These are phyloP conservation scores for Percopsis transmontana DNA, from an alignment of 2,113 vertebrate genomes.

Conservation along the genomic window DNA sequence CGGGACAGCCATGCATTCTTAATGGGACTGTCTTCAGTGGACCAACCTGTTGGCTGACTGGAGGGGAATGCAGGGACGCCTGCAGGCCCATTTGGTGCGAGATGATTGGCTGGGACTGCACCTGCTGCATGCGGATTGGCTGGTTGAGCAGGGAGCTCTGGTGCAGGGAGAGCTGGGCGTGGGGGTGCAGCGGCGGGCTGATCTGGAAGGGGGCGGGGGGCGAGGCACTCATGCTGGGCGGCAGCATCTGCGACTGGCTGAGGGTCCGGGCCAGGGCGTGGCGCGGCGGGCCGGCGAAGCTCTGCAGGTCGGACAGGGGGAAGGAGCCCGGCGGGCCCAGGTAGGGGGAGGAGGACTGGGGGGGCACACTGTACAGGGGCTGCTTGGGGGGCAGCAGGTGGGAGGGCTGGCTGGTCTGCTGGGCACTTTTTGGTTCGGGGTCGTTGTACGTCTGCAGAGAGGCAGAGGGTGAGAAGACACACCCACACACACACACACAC, in stretches of 20 bases:
- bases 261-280: slow-evolving; percentile 85
- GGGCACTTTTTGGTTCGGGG: slow-evolving; percentile 88
- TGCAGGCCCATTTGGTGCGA: slow-evolving; percentile 96
- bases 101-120: slow-evolving; percentile 91
- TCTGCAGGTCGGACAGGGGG: slow-evolving; percentile 92
- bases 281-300: slow-evolving; percentile 85
- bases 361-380: slow-evolving; percentile 89
- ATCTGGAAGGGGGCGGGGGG: slow-evolving; percentile 93
- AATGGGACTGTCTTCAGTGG: too few species aligned
- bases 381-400: slow-evolving; percentile 93
- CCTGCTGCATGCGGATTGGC: slow-evolving; percentile 94
- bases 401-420: slow-evolving; percentile 86
- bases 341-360: slow-evolving; percentile 89
- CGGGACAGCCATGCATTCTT: too few species aligned
- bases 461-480: slow-evolving; percentile 31
- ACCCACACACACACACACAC: too few species aligned
- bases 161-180: slow-evolving; percentile 94
- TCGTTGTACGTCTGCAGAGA: slow-evolving; percentile 88
- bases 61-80: slow-evolving; percentile 90
- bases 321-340: slow-evolving; percentile 88
- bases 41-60: slow-evolving; percentile 94
- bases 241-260: slow-evolving; percentile 90
- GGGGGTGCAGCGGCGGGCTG: slow-evolving; percentile 88
- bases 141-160: slow-evolving; percentile 94
- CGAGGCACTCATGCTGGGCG: slow-evolving; percentile 91